phyloP scores from a whole-genome alignment of 2,797 vertebrate genomes.

The Psittacula derbiana region DNA sequence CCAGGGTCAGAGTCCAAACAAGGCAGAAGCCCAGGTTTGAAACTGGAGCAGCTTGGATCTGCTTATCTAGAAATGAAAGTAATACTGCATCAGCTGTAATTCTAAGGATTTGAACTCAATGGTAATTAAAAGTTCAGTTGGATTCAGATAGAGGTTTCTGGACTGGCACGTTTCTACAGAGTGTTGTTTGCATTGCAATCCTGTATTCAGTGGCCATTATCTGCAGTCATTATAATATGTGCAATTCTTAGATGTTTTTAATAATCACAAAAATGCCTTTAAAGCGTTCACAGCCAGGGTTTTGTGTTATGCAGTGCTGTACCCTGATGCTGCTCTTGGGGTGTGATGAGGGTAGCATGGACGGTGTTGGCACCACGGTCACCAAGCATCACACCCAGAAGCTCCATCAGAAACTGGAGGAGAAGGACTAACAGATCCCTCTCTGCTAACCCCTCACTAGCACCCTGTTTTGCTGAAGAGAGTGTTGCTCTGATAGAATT shows the following conservation, averaged over 20 bases:
- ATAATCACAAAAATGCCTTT: not conserved
- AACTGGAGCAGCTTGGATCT: not conserved
- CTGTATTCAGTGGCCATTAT: not conserved
- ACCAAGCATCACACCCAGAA: not conserved
- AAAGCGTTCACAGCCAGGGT: not conserved
- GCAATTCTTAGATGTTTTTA: not conserved
- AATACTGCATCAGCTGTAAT: not conserved
- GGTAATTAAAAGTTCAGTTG: not conserved
- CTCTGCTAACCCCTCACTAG: not conserved
- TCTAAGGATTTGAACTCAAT: not conserved
- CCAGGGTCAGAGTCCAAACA: not conserved
- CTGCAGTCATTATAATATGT: fast-evolving
- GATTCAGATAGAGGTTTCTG: not conserved
- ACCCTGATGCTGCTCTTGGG: not conserved
- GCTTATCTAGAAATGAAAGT: not conserved
- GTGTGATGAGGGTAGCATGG: not conserved
- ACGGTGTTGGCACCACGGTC: fast-evolving
- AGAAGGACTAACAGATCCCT: not conserved
- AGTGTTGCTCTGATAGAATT: not conserved
- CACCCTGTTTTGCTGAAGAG: not conserved
- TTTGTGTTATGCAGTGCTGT: not conserved
- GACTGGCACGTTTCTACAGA: not conserved
- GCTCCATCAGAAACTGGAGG: not conserved
- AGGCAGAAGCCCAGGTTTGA: not conserved
- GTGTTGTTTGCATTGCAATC: not conserved